phyloP scores from a whole-genome alignment of 2,113 vertebrate species.

The Chlorodrepanis virens region DNA sequence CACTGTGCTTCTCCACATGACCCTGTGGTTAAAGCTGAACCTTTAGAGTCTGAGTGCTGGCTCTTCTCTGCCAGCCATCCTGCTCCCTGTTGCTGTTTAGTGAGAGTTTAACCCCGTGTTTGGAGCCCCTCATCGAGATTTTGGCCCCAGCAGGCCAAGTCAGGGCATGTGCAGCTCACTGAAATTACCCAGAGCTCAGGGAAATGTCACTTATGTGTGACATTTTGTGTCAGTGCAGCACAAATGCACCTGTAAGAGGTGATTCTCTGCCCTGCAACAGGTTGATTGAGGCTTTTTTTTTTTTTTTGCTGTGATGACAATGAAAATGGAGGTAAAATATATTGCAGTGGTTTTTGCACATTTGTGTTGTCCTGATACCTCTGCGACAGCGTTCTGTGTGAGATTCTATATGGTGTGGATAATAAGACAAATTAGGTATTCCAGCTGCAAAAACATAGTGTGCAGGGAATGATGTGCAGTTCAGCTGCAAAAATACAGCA shows the following conservation, averaged over 20 bases:
- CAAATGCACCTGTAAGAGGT: rapidly evolving
- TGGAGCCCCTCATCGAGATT: not conserved
- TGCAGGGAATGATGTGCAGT: not conserved
- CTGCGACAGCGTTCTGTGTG: not conserved
- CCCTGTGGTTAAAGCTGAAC: rapidly evolving
- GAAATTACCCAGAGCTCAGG: not conserved
- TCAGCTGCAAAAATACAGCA: constrained; percentile 49
- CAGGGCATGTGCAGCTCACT: not conserved
- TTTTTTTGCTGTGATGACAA: rapidly evolving
- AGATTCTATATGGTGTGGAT: not conserved
- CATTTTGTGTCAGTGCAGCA: not conserved
- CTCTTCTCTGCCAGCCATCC: not conserved
- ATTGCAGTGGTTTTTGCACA: not conserved
- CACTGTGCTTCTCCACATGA: rapidly evolving
- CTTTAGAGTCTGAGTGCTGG: not conserved
- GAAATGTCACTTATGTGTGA: rapidly evolving
- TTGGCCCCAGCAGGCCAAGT: not conserved
- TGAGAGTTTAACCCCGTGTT: rapidly evolving
- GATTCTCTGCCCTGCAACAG: not conserved
- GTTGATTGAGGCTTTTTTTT: not conserved
- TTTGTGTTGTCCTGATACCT: not conserved
- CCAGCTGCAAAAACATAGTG: constrained; percentile 55
- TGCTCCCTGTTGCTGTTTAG: not conserved
- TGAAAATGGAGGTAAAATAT: not conserved
- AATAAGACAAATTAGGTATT: constrained; percentile 25